Base-by-base conservation (phyloP, 2,113 vertebrate genomes). In the Megaleporinus macrocephalus region DNA sequence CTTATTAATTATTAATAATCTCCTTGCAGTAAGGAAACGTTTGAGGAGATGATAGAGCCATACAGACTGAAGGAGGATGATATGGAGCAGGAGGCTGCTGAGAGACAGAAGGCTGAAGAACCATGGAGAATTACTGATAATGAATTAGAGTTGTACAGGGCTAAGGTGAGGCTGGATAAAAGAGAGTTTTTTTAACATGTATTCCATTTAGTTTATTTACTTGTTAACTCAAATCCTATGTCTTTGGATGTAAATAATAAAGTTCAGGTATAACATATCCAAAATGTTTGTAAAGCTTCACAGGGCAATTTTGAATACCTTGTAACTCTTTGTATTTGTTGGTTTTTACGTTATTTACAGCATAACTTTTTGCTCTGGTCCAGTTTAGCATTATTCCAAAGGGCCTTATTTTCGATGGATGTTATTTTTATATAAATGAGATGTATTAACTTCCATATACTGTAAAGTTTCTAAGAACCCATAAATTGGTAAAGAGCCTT, bases 121-220 rank as follows among this genome's bases (percentile, higher is more conserved):
- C 97, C 98, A 0, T 99, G 98, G 97, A 95, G 95, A 89, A 98
- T 99, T 93, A 98, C 97, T 9, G 98, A 99, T 91, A 98, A 99
- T 72, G 98, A 99, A 77, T 92, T 99, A 88, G 97, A 99, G 89
- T 94, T 98, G 71, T 98, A 98, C 92, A 97, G 94, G 89, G 96
- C 96, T 85, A 99, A 99, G 96, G 98, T 98, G 12, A 68, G 80
- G 33, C 62, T 44, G 15, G n/a, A 55, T 65, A 51, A 9, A 3
- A 33, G 29, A 20, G 27, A 5, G 10, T 15, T 16, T 66, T 33
- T 33, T 5, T 7, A 55, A n/a, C n/a, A n/a, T n/a, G n/a, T n/a
- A n/a, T n/a, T n/a, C n/a, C n/a, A n/a, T n/a, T n/a, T n/a, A n/a
- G 29, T 16, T 0, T 55, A 49, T 9, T 18, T 18, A 4, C 1